A percentile compares a stretch with the other conserved stretches of the same genome.
phyloP scores from a whole-genome alignment of 1,140 invertebrate species.

The Cyrtorhinus lividipennis region DNA sequence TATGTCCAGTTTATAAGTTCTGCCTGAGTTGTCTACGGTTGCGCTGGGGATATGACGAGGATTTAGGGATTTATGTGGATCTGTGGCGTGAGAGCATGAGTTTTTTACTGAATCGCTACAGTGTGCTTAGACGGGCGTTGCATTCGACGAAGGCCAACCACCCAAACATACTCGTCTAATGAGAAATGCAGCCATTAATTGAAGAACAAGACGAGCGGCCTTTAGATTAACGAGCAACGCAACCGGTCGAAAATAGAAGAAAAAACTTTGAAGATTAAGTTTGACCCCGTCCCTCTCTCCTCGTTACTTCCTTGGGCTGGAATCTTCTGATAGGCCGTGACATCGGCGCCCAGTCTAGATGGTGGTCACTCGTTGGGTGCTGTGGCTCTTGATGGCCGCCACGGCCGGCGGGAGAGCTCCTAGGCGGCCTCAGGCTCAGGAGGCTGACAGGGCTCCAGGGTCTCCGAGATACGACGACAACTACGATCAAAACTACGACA shows the following conservation, averaged over 20 bases:
- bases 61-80: too few species aligned
- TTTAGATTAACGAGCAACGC: not conserved
- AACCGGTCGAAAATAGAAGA: not conserved
- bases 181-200: not conserved
- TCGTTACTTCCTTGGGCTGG: too few species aligned
- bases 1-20: too few species aligned
- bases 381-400: conserved; percentile 3
- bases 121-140: too few species aligned
- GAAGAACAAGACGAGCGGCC: not conserved
- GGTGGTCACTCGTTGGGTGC: not conserved
- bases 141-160: too few species aligned
- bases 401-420: not conserved
- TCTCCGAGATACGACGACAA: conserved; percentile 8
- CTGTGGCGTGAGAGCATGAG: too few species aligned
- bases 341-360: not conserved
- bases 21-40: too few species aligned
- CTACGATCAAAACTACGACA: conserved; percentile 24
- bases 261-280: not conserved
- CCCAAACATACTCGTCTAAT: not conserved
- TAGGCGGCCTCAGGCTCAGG: not conserved
- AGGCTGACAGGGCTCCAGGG: not conserved
- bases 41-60: too few species aligned
- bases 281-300: too few species aligned
- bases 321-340: not conserved
- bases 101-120: too few species aligned